Conservation (phyloP, 2,113 vertebrate species). For the Odontophorus gujanensis region DNA sequence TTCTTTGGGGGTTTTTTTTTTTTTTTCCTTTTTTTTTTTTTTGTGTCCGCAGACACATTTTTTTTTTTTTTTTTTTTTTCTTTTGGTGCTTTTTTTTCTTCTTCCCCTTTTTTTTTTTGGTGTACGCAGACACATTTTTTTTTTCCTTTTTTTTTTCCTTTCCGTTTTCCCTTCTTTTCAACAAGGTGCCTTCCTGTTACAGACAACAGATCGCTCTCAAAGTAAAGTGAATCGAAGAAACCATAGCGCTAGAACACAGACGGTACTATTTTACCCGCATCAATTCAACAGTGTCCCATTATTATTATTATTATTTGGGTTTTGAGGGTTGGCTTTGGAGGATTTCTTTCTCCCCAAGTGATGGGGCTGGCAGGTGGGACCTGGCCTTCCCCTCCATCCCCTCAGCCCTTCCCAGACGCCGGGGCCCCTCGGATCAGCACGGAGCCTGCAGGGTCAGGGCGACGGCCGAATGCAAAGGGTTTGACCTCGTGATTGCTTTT, state of each 20-base stretch:
- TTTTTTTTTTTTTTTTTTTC: neutral
- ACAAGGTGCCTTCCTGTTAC: slow-evolving; percentile 90
- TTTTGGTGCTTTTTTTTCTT: neutral
- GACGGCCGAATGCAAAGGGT: slow-evolving; percentile 20
- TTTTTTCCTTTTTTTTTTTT: neutral
- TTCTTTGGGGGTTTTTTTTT: slow-evolving; percentile 50
- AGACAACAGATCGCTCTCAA: slow-evolving; percentile 82
- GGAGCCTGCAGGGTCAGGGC: neutral
- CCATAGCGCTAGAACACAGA: slow-evolving; percentile 79
- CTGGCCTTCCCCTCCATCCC: neutral
- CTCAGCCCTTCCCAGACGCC: neutral
- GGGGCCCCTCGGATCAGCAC: neutral
- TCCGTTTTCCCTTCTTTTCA: slow-evolving; percentile 72
- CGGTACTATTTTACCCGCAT: slow-evolving; percentile 91
- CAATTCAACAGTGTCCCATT: slow-evolving; percentile 61
- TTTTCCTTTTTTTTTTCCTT: neutral
- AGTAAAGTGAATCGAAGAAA: slow-evolving; percentile 87
- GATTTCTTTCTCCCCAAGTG: neutral
- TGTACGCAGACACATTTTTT: neutral
- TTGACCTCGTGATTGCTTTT: slow-evolving; percentile 61
- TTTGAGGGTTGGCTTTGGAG: slow-evolving; percentile 28
- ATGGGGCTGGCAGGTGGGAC: neutral
- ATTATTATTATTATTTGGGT: neutral
- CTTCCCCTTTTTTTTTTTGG: neutral
- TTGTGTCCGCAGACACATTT: neutral